Percentiles rank a stretch among this genome's conserved stretches.
These are phyloP conservation scores for Norana najaformis DNA, from an alignment of 2,888 invertebrate species.

Conservation along the genomic window DNA sequence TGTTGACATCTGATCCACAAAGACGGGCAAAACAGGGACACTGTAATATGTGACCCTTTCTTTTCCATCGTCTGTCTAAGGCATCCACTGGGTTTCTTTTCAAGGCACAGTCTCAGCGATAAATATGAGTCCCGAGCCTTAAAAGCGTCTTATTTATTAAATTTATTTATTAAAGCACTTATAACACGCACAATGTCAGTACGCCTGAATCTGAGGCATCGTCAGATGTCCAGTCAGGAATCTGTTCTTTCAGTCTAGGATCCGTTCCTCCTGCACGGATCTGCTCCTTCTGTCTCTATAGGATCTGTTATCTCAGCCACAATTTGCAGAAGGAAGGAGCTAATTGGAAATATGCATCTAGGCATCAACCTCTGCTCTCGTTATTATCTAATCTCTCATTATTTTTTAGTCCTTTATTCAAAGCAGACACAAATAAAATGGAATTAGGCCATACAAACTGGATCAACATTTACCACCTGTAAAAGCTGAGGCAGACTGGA, in stretches of 20 bases:
- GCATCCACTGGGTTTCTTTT: too few species aligned
- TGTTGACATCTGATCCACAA: too few species aligned
- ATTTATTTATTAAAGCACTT: too few species aligned
- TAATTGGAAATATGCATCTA: not conserved
- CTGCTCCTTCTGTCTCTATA: too few species aligned
- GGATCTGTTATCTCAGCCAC: not conserved
- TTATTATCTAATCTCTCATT: not conserved
- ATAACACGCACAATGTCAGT: too few species aligned
- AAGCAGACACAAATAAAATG: not conserved
- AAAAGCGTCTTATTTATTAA: too few species aligned
- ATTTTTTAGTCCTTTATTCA: not conserved
- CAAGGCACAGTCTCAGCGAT: too few species aligned
- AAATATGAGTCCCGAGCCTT: not conserved
- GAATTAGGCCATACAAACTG: not conserved
- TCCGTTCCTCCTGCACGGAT: too few species aligned
- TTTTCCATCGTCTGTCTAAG: too few species aligned
- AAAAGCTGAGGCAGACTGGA: slow-evolving; percentile 48
- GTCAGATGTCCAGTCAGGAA: not conserved
- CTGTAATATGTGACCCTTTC: too few species aligned
- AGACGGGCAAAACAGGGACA: too few species aligned
- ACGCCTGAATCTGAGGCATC: too few species aligned
- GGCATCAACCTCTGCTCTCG: not conserved
- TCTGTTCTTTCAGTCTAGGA: not conserved
- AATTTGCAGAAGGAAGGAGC: not conserved
- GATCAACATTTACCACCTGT: not conserved